phyloP scores from a whole-genome alignment of 2,888 invertebrate genomes.

The Hirtodrosophila duncani region DNA sequence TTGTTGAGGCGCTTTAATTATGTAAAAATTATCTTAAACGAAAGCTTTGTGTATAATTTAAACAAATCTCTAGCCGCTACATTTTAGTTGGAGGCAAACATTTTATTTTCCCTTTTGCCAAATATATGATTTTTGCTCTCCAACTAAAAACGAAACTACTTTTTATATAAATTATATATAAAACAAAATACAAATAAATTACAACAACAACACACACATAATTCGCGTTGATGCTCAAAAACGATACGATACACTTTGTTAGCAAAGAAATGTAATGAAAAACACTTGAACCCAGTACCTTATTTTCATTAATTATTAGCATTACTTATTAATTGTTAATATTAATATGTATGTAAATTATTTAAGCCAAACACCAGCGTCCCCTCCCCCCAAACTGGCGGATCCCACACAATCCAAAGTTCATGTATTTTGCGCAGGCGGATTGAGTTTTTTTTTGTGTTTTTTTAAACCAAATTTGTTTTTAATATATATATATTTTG shows the following conservation, averaged over 20 bases:
- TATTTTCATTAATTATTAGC: constrained; percentile 75
- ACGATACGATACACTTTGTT: no score
- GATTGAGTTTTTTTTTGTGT: no score
- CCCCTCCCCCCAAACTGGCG: background rate
- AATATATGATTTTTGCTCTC: no score
- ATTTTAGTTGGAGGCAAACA: constrained; percentile 45
- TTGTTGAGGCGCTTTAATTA: constrained; percentile 14
- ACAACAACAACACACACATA: constrained; percentile 22
- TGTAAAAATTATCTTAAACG: background rate
- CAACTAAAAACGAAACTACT: constrained; percentile 25
- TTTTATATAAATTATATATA: constrained; percentile 40
- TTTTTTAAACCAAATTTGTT: background rate
- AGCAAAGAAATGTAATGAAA: constrained; percentile 20
- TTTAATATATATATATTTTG: constrained; percentile 37
- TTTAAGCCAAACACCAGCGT: constrained; percentile 41
- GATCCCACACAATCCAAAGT: constrained; percentile 44
- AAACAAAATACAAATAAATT: constrained; percentile 15
- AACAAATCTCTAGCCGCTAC: no score
- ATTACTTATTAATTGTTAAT: constrained; percentile 70
- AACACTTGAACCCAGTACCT: constrained; percentile 77
- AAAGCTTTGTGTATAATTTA: no score
- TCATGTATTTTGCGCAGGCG: constrained; percentile 66
- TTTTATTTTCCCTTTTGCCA: no score
- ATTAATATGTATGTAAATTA: constrained; percentile 68
- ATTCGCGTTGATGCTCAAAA: constrained; percentile 64